phyloP scores from a whole-genome alignment of 2,797 vertebrate genomes.

The Alca torda region DNA sequence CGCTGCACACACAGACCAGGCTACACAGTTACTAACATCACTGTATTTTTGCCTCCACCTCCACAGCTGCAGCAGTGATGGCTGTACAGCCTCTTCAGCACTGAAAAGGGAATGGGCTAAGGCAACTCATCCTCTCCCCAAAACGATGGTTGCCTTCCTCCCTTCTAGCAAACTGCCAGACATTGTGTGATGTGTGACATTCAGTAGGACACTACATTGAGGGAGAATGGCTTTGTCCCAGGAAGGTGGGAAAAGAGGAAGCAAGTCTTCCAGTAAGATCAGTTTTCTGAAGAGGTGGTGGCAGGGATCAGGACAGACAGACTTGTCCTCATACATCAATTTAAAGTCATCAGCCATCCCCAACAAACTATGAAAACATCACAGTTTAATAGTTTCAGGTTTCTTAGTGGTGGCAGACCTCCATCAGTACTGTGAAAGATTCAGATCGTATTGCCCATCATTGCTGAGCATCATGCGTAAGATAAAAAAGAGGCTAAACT shows the following conservation, averaged over 20 bases:
- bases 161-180: not conserved
- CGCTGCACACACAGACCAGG: not conserved
- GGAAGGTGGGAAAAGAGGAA: not conserved
- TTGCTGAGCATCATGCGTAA: not conserved
- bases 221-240: not conserved
- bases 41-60: not conserved
- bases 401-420: not conserved
- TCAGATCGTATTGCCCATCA: not conserved
- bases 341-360: not conserved
- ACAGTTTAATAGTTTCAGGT: not conserved
- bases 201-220: not conserved
- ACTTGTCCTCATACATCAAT: not conserved
- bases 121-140: not conserved
- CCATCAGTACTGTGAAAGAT: not conserved
- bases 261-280: not conserved
- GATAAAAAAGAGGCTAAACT: not conserved
- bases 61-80: not conserved
- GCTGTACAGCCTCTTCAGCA: not conserved
- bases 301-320: not conserved
- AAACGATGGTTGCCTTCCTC: fast-evolving
- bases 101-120: not conserved
- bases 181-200: fast-evolving
- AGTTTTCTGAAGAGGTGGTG: not conserved
- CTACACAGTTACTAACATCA: not conserved
- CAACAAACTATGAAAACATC: not conserved